A percentile compares a stretch with the other conserved stretches of the same genome.
These are phyloP conservation scores for Montifringilla adamsi DNA, from an alignment of 2,113 vertebrate species.

Conservation along the genomic window DNA sequence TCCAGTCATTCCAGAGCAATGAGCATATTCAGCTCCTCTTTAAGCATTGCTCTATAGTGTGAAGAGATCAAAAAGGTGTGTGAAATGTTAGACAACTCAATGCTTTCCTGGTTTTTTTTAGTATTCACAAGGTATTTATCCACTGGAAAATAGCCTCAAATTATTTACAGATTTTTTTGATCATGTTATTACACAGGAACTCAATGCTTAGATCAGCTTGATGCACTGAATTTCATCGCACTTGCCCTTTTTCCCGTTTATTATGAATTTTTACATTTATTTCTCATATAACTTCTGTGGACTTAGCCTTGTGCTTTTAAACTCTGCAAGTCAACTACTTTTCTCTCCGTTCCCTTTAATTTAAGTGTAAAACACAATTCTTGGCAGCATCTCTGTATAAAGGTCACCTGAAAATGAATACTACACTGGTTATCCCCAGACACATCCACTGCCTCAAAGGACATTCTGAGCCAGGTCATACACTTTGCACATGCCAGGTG, in stretches of 20 bases:
- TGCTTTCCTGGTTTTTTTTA: not conserved
- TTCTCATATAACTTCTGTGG: not conserved
- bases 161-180: not conserved
- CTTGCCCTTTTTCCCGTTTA: not conserved
- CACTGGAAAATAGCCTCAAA: not conserved
- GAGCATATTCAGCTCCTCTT: not conserved
- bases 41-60: not conserved
- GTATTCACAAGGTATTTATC: not conserved
- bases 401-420: not conserved
- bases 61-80: not conserved
- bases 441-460: not conserved
- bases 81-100: not conserved
- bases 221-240: not conserved
- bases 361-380: not conserved
- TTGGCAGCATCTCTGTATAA: not conserved
- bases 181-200: not conserved
- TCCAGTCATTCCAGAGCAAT: not conserved
- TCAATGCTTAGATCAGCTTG: not conserved
- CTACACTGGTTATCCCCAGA: not conserved
- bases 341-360: not conserved
- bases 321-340: not conserved
- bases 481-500: rapidly evolving
- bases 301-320: not conserved
- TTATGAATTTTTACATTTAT: not conserved
- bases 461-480: not conserved